phyloP scores from a whole-genome alignment of 2,888 invertebrate species.

The Drosophila birchii region DNA sequence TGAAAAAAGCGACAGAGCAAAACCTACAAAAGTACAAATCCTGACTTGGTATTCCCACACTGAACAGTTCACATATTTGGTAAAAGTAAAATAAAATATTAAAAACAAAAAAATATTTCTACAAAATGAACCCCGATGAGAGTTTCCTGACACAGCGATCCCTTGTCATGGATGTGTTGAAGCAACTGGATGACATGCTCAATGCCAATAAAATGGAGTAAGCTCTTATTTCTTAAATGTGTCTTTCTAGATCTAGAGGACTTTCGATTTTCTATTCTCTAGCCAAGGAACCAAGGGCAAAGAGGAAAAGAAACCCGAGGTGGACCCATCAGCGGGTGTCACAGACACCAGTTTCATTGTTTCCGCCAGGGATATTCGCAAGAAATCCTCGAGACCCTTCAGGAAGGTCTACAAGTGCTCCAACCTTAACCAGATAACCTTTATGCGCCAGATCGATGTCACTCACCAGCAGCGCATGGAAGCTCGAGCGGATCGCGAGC shows the following conservation, averaged over 20 bases:
- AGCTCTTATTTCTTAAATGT: background rate
- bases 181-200: slow-evolving; percentile 37
- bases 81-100: background rate
- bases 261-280: background rate
- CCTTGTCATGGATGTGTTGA: slow-evolving; percentile 41
- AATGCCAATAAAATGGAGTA: slow-evolving; percentile 49
- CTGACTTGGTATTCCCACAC: slow-evolving; percentile 1
- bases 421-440: slow-evolving; percentile 43
- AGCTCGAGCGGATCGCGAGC: slow-evolving; percentile 35
- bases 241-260: fast-evolving
- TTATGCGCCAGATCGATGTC: slow-evolving; percentile 55
- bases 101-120: background rate
- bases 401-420: background rate
- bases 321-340: slow-evolving; percentile 23
- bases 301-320: slow-evolving; percentile 35
- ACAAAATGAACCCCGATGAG: slow-evolving; percentile 45
- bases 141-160: slow-evolving; percentile 41
- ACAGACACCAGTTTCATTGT: slow-evolving; percentile 41
- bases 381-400: background rate
- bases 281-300: slow-evolving; percentile 31
- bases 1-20: slow-evolving; percentile 6
- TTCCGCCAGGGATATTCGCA: background rate
- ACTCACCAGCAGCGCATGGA: background rate
- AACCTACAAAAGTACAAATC: background rate
- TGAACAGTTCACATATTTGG: background rate